Evolutionary conservation across 2,113 vertebrate species (phyloP), one percentile per base, ranked within the genome.

Genomic region (Phaethon lepturus): DNA sequence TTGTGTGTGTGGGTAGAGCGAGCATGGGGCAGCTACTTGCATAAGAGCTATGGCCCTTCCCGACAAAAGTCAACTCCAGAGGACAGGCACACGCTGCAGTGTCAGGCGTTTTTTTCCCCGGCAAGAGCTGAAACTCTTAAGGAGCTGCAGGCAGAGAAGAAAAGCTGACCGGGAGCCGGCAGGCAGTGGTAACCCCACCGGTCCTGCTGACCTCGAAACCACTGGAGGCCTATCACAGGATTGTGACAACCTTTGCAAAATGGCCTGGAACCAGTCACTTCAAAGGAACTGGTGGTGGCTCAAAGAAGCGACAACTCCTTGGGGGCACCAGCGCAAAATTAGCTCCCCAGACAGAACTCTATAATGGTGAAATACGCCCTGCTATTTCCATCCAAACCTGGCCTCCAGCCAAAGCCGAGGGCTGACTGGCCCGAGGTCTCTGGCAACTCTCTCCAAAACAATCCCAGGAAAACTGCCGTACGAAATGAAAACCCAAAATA

Each of bases 391-490:
- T 7, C 58, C 76, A 44, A 68, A 35, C n/a, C 69, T 81, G 60
- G 56, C 47, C 74, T 45, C 59, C 10, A 50, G 87, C n/a, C 33
- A 47, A 49, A 22, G 29, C 49, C 7, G 23, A 59, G 53, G 23
- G 56, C 94, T 89, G 81, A n/a, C 42, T 71, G 44, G 63, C 80
- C 76, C 3, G 1, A 50, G 56, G 87, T 66, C 28, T 52, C 87
- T 91, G 90, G 53, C 86, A 95, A 52, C 66, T 69, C 82, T 95
- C 86, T 92, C 82, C 79, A 93, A 94, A 96, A 96, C 78, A 96
- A 90, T 44, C 67, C 29, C 52, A 25, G 26, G 82, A 93, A 82
- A 84, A 75, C 40, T 73, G 56, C 23, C 82, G 59, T 33, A 10
- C 11, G 12, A 79, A 92, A 75, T 0, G 4, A 50, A 85, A 91